Conservation (phyloP, 2,888 invertebrate species). For the Yponomeuta cagnagella region DNA sequence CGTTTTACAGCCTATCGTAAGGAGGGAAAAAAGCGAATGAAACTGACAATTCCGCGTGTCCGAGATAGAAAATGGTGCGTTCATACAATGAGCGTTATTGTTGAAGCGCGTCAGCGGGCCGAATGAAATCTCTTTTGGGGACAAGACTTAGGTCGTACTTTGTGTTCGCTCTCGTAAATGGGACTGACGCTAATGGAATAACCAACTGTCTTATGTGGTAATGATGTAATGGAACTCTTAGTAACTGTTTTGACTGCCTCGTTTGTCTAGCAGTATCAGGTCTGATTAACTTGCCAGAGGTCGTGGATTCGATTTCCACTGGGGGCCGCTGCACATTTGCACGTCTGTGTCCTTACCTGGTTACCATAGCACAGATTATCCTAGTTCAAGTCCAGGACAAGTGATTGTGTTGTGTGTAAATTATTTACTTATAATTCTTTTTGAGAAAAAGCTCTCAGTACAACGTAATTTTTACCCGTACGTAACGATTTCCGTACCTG, state of each 20-base stretch:
- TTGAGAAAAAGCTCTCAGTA: too few species aligned
- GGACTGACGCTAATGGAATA: not conserved
- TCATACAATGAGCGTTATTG: not conserved
- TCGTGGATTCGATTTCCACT: too few species aligned
- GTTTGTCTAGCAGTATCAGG: not conserved
- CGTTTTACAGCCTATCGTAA: constrained; percentile 13
- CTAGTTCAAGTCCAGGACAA: too few species aligned
- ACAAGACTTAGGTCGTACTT: not conserved
- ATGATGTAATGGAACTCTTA: not conserved
- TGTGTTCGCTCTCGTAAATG: not conserved
- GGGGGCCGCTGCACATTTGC: too few species aligned
- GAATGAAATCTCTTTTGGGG: constrained; percentile 1
- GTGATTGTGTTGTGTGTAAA: too few species aligned
- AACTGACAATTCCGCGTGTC: constrained; percentile 1
- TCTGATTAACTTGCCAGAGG: too few species aligned
- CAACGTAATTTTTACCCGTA: too few species aligned
- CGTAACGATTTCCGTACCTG: too few species aligned
- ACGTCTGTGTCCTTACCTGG: too few species aligned
- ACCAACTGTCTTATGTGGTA: not conserved
- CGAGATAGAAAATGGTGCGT: not conserved
- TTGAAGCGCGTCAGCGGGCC: not conserved
- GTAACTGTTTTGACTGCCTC: not conserved
- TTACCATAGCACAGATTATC: too few species aligned
- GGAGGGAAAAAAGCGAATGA: constrained; percentile 6
- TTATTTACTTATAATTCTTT: too few species aligned